Base-by-base conservation (phyloP, 2,797 vertebrate genomes). In the Apodemus agrarius region DNA sequence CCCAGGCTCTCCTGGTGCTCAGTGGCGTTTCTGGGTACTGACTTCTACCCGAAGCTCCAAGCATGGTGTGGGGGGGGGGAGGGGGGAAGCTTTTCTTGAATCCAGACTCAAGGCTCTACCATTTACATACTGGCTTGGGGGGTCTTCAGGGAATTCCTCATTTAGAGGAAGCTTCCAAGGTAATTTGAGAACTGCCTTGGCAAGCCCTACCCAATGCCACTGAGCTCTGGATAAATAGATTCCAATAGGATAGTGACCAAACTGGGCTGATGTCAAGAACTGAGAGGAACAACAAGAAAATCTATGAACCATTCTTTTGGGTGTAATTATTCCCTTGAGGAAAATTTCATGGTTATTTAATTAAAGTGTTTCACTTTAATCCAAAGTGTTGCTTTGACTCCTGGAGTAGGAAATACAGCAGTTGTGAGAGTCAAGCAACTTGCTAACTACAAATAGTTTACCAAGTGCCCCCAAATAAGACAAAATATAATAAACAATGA, bases 311-410 rank as follows among this genome's bases (percentile, higher is more conserved):
- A 63, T 79, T 89, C 79, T 95, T 96, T 90, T 40, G 69, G 91
- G 83, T 81, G 9, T 67, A 78, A 95, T 96, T 93, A 80, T 92
- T 97, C 97, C 83, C 97, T 94, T 89, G 52, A 85, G 89, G 89
- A 72, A 43, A 91, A 91, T 91, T 93, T 97, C 94, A 94, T 82
- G 95, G 69, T 79, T 96, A 96, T 95, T 95, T 97, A 96, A 97
- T 96, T 94, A 98, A 97, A 96, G 87, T 54, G n/a, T 96, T 97
- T 91, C 26, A 37, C 72, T 97, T 95, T 75, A 95, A 97, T 97
- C 96, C 95, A 82, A 96, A 85, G 92, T 75, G 83, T 96, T 96
- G 65, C 95, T 98, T 91, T 93, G 96, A 95, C 94, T 97, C 95
- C 76, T 95, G n/a, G 0, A 78, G 75, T 84, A 96, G 93, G 92